A percentile compares a stretch with the other conserved stretches of the same genome.
Conservation (phyloP, 2,888 invertebrate genomes). For the Morpho helenor region DNA sequence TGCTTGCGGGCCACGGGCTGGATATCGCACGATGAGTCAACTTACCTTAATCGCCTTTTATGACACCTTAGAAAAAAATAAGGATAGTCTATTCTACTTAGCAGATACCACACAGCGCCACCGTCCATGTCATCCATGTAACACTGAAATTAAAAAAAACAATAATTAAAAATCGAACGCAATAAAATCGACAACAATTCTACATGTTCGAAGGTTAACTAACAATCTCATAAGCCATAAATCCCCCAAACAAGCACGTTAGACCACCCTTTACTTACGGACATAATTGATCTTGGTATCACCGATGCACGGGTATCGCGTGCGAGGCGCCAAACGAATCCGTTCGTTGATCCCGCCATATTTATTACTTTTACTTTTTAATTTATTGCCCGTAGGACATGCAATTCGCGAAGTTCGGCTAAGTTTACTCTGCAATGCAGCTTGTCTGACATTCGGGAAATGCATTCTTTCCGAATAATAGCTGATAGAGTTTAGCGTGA, state of each 20-base stretch:
- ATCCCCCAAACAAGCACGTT: conserved; percentile 16
- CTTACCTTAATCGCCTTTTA: no score
- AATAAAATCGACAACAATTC: conserved; percentile 11
- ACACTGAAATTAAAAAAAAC: not conserved
- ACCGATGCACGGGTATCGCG: conserved; percentile 29
- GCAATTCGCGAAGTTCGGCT: conserved; percentile 28
- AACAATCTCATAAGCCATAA: conserved; percentile 18
- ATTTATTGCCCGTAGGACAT: conserved; percentile 32
- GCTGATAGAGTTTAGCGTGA: not conserved
- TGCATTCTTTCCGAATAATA: conserved; percentile 11
- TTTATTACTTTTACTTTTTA: conserved; percentile 40
- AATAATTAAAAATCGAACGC: not conserved
- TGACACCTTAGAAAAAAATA: no score
- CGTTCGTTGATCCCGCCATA: conserved; percentile 36
- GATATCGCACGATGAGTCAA: no score
- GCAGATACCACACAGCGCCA: no score
- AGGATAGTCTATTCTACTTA: no score
- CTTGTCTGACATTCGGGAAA: conserved; percentile 18
- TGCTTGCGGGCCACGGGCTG: no score
- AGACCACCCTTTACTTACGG: conserved; percentile 28
- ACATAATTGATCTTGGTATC: conserved; percentile 32
- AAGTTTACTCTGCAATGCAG: conserved; percentile 32
- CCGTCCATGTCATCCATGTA: no score
- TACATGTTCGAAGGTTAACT: conserved; percentile 13
- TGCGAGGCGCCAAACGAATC: conserved; percentile 34